Evolutionary conservation across 2,797 vertebrate species (phyloP).

Genomic region (Pyrocephalus nanus): DNA sequence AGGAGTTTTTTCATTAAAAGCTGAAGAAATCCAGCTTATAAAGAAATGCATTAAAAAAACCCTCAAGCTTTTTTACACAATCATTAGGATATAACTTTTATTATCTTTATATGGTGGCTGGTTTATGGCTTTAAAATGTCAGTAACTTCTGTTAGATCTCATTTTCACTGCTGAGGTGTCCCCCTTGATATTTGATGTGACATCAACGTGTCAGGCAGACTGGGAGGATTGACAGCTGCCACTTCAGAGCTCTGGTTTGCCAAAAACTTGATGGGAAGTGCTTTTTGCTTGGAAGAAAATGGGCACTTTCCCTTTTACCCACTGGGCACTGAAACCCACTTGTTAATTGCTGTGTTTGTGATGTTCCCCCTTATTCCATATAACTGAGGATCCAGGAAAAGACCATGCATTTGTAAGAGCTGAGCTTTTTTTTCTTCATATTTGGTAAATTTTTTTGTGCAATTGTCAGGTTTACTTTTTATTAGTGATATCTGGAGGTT

Average conservation of each 20-base stretch:
- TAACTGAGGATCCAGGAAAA: background rate
- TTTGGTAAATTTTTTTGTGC: background rate
- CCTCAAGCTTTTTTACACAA: background rate
- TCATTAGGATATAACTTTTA: background rate
- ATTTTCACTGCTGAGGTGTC: background rate
- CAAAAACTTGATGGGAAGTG: background rate
- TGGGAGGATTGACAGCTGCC: background rate
- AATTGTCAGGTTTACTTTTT: background rate
- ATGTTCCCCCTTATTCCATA: background rate
- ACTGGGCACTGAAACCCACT: background rate
- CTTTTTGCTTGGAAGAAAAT: background rate
- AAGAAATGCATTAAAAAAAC: accelerated
- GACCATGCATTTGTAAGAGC: background rate
- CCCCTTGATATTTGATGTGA: background rate
- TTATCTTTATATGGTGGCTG: background rate
- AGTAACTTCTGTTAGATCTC: accelerated
- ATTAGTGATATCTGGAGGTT: background rate
- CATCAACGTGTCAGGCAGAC: background rate
- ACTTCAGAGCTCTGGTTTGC: background rate
- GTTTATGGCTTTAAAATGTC: background rate
- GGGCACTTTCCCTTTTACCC: background rate
- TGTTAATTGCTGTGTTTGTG: background rate
- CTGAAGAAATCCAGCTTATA: background rate
- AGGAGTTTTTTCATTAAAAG: background rate
- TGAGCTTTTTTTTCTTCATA: background rate